Base-by-base conservation (phyloP, 2,888 invertebrate species). In the Smittia sp. region DNA sequence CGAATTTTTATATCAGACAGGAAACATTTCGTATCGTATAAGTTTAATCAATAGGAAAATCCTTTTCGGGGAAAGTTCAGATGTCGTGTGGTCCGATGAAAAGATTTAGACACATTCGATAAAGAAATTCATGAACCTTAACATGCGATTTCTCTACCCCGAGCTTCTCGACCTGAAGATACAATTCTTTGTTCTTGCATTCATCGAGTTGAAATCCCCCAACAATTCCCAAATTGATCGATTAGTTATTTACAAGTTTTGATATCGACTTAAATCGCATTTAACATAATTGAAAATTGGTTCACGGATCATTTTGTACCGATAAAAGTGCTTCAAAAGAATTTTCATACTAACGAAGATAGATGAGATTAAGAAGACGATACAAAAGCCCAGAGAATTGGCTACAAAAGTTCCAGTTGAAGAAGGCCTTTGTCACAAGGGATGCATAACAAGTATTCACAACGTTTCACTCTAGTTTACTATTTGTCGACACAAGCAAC, bases 11-110 rank as follows among this genome's bases (percentile, higher is more conserved):
- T 13, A 9, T 46, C 15, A 46, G 52, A 11, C 4, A 58, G 58
- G 3, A 58, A 58, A 18, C 58, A 20, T 58, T 58, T 11, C 58
- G 9, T 18, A 18, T 58, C 58, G 27, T 69, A 22, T 69, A 27
- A 32, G 39, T 22, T 52, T 69, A 69, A 69, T 69, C 69, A 69
- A 69, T 69, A n/a, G n/a, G 18, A 41, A 69, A 69, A 69, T 69
- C 69, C 69, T 32, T 54, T 39, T 32, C 32, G 6, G 32, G 32
- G 32, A 32, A 32, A 9, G 9, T 32, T 32, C 32, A 6, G 9
- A 6, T 32, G 32, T 32, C 9, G 9, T 6, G 32, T 32, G 9
- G 9, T 32, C 32, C 9, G 4, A 32, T 6, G 32, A 32, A 32
- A n/a, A n/a, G n/a, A n/a, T n/a, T n/a, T n/a, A n/a, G n/a, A n/a